Base-by-base conservation (phyloP, 1,140 invertebrate species). In the Trichonephila inaurata region DNA sequence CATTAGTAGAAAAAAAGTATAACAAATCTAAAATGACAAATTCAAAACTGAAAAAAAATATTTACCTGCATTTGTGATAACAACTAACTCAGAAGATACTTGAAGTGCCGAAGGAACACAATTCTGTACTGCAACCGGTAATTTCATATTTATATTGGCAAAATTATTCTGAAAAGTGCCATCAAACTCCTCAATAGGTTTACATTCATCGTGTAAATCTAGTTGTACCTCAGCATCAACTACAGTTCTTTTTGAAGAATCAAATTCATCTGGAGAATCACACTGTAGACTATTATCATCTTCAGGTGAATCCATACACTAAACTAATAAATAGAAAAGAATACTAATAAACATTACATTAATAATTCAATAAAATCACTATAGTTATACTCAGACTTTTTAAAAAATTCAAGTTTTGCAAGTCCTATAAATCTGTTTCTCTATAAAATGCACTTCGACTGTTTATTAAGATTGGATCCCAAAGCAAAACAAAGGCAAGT, bases 301-400 rank as follows among this genome's bases (percentile, higher is more conserved):
- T 81, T 94, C 94, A 88, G 94, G 89, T 81, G 89, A 91, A 92
- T 94, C 94, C 94, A 94, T 94, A 88, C 83, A 94, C 62, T 69
- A 83, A 58, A 28, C 61, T 88, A 62, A 8, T 1, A 28, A 0
- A 69, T 28, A 89, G 83, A 85, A 12, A 92, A 85, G 66, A 62
- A 85, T 58, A 62, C 7, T 10, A 51, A 51, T 51, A 51, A 10
- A 51, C 51, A 51, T 51, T 1, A 51, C 7, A 51, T 51, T 51
- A 51, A 51, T 51, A 51, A 51, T 51, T 51, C 0, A 12, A 51
- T 51, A 51, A 51, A 51, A 51, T 51, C 10, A 51, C 51, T 51
- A 51, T 1, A 51, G 51, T 12, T 51, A 51, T 51, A 51, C 10
- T 51, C 0, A 51, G 51, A 12, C 51, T 10, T 51, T 51, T 51